phyloP scores from a whole-genome alignment of 2,888 invertebrate genomes.

The Tenthredo distinguenda region DNA sequence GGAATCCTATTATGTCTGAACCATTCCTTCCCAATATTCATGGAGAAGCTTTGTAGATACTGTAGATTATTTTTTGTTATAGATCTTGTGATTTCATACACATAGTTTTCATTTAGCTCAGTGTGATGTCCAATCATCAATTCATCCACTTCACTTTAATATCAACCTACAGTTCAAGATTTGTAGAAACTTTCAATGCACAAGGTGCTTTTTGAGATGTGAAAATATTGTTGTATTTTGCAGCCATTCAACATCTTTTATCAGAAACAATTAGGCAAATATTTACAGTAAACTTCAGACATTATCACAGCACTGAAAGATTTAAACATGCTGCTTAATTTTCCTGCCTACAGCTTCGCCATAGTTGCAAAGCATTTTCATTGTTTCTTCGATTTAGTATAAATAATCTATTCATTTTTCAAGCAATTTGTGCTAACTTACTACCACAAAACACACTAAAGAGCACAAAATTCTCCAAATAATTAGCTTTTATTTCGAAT shows the following conservation, averaged over 20 bases:
- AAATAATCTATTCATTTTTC: conserved; percentile 37
- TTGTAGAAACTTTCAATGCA: not conserved
- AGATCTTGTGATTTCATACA: conserved; percentile 49
- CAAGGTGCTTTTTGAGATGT: conserved; percentile 5
- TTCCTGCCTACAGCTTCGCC: conserved; percentile 31
- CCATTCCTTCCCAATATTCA: conserved; percentile 19
- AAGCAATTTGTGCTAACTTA: conserved; percentile 52
- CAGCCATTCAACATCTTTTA: not conserved
- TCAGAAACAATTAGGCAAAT: not conserved
- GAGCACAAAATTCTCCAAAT: conserved; percentile 28
- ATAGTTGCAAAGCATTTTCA: conserved; percentile 33
- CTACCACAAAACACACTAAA: conserved; percentile 51
- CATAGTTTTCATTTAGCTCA: conserved; percentile 63
- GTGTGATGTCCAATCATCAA: conserved; percentile 63
- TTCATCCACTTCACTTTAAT: conserved; percentile 60
- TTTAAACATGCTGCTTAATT: conserved; percentile 25
- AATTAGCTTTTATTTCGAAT: conserved; percentile 6
- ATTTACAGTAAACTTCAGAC: not conserved
- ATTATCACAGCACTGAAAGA: not conserved
- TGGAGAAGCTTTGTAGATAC: conserved; percentile 21
- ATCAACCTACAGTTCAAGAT: conserved; percentile 48
- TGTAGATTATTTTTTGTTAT: conserved; percentile 25
- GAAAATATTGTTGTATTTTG: conserved; percentile 6
- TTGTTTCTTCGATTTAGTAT: conserved; percentile 11
- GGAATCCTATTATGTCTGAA: not conserved